Percentiles rank a stretch among this genome's conserved stretches.
Conservation (phyloP, 2,888 invertebrate genomes). For the Ceramica pisi region DNA sequence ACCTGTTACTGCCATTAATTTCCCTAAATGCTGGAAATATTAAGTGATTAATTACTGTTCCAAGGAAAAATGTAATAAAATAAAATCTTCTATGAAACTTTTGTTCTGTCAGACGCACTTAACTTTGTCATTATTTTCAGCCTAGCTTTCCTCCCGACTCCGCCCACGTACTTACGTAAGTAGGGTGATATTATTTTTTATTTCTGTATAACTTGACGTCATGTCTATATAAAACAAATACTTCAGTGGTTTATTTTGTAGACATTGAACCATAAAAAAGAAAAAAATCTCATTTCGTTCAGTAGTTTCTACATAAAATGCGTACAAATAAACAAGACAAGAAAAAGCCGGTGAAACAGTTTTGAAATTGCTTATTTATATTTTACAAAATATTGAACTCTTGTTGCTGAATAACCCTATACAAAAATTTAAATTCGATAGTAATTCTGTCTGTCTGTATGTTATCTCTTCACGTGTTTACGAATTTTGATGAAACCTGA, state of each 20-base stretch:
- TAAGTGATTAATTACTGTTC: slow-evolving; percentile 49
- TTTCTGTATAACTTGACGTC: slow-evolving; percentile 52
- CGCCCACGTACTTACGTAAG: slow-evolving; percentile 49
- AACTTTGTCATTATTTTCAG: slow-evolving; percentile 62
- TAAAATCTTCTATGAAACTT: slow-evolving; percentile 49
- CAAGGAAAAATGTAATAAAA: slow-evolving; percentile 38
- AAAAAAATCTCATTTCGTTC: slow-evolving; percentile 37
- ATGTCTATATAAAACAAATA: slow-evolving; percentile 39
- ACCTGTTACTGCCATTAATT: slow-evolving; percentile 57
- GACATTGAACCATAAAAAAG: slow-evolving; percentile 33
- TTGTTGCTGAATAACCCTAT: background rate
- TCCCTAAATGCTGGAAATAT: slow-evolving; percentile 47
- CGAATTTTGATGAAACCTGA: no score
- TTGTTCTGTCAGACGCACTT: slow-evolving; percentile 63
- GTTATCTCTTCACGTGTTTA: no score
- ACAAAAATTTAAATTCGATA: no score
- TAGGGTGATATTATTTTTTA: slow-evolving; percentile 47
- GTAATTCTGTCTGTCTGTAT: no score
- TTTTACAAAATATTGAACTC: slow-evolving; percentile 25
- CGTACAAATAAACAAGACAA: slow-evolving; percentile 46
- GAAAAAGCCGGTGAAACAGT: slow-evolving; percentile 20
- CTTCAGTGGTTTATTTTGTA: slow-evolving; percentile 28
- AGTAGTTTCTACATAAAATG: slow-evolving; percentile 30
- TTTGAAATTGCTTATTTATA: slow-evolving; percentile 36
- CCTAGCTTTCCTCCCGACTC: slow-evolving; percentile 42